Evolutionary conservation across 2,888 invertebrate genomes (phyloP).

Genomic region (Acanthosepion pharaonis): DNA sequence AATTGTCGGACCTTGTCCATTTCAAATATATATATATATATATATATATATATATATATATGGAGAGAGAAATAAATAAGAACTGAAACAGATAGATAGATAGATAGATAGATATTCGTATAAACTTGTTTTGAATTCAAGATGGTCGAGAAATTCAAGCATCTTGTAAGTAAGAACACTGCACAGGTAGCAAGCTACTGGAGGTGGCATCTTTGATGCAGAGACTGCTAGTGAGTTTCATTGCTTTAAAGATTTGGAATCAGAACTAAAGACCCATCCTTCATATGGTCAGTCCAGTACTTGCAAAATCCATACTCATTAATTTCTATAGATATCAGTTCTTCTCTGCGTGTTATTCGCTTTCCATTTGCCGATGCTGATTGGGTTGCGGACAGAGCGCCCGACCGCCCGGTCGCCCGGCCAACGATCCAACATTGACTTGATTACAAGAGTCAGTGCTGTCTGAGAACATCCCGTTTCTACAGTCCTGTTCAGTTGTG

Average conservation of each 20-base stretch:
- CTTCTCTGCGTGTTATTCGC: background rate
- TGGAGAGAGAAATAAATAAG: no score
- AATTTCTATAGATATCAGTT: background rate
- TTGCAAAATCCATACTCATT: background rate
- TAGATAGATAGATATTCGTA: background rate
- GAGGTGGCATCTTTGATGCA: background rate
- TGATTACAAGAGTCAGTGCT: background rate
- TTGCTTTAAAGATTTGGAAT: background rate
- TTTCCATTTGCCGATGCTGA: background rate
- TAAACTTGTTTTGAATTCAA: background rate
- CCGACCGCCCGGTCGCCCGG: background rate
- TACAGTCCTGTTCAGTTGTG: background rate
- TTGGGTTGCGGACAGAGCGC: background rate
- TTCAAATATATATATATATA: no score
- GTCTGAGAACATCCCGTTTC: constrained; percentile 14
- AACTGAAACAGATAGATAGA: background rate
- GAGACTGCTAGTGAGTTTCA: background rate
- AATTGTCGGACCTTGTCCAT: no score
- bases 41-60: no score
- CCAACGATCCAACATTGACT: background rate
- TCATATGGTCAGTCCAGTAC: background rate
- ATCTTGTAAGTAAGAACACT: no score
- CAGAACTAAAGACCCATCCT: background rate
- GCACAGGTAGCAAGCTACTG: background rate
- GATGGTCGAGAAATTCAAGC: no score